Evolutionary conservation across 2,113 vertebrate genomes (phyloP), one percentile per base, ranked within the genome.

Genomic region (Eclectus roratus): DNA sequence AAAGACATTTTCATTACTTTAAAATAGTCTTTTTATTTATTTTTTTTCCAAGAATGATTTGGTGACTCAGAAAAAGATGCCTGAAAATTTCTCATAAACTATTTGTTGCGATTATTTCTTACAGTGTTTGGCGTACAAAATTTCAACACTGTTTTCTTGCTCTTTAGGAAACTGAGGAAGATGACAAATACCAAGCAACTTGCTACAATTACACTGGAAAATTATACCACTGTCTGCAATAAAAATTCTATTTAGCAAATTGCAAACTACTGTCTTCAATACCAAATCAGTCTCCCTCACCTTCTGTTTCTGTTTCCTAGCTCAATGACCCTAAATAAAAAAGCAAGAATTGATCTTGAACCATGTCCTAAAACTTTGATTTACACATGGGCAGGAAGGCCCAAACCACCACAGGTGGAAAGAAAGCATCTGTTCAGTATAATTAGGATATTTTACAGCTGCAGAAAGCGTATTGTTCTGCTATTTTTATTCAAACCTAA

Each of bases 361-460:
- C 63, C 21, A 18, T 1, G 11, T 14, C 63, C 50, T 13, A 23
- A 63, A 80, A 66, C 44, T 53, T 15, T 0, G 4, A 56, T 37
- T 63, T 41, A 63, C 10, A 37, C 18, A 6, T 1, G 15, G 46
- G 16, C n/a, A 70, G 18, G 10, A 24, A 80, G 60, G n/a, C 28
- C 16, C 35, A 77, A 80, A 66, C 6, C 5, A 39, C 11, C 31
- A 15, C 0, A 53, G 27, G 5, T 35, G 8, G 4, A 66, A 18
- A 69, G 9, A 31, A 1, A 5, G 6, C 1, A 13, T 15, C 47
- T 31, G 50, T 4, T 1, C 56, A 50, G 7, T 24, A 4, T 2
- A 60, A 10, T 18, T 17, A 31, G 15, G 2, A 4, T n/a, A 73
- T n/a, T 94, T 53, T 31, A 17, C 23, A 91, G 63, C 13, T 52